phyloP scores from a whole-genome alignment of 2,113 vertebrate genomes.

The Platycercus adscitus region DNA sequence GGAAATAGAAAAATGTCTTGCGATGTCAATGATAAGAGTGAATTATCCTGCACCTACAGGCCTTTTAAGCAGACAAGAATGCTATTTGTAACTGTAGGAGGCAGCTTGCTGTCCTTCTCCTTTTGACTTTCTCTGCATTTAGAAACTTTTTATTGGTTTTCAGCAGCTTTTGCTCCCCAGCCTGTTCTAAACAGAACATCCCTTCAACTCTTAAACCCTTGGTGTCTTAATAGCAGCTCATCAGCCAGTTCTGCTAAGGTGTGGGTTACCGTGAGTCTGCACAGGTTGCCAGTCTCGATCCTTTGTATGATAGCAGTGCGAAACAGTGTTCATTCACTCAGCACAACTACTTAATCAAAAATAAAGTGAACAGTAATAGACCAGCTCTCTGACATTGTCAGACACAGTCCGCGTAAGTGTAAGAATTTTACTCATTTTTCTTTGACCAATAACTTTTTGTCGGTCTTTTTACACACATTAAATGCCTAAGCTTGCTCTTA shows the following conservation, averaged over 20 bases:
- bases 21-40: background rate
- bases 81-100: background rate
- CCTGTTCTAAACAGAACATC: background rate
- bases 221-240: background rate
- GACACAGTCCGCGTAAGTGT: background rate
- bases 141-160: background rate
- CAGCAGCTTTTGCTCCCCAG: background rate
- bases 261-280: background rate
- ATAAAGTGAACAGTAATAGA: background rate
- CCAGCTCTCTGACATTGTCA: background rate
- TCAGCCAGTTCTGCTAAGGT: background rate
- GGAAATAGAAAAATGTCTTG: background rate
- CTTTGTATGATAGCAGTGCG: background rate
- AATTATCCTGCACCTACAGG: constrained; percentile 1
- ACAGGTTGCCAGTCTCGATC: background rate
- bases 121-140: background rate
- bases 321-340: background rate
- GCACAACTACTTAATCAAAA: background rate
- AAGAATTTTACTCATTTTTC: background rate
- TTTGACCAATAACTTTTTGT: background rate
- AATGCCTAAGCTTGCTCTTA: background rate
- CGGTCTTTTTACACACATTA: background rate
- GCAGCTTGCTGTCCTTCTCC: background rate
- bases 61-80: background rate
- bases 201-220: background rate